Evolutionary conservation across 1,140 invertebrate genomes (phyloP).

Genomic region (Potamilus streckersoni): DNA sequence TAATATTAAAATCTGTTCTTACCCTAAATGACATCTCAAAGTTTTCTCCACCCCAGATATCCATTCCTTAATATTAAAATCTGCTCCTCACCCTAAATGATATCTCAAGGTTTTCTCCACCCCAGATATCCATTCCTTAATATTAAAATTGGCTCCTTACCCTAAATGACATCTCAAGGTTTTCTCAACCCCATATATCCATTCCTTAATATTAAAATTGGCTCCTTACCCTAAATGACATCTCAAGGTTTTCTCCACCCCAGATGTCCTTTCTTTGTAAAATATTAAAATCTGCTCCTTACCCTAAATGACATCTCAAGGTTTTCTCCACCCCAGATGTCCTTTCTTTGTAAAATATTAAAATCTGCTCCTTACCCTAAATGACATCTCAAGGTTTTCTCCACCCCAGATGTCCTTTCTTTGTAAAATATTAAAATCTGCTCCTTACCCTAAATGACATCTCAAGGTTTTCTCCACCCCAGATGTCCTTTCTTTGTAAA

Average conservation of each 20-base stretch:
- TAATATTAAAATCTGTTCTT: slow-evolving; percentile 68
- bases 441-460: slow-evolving; percentile 95
- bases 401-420: slow-evolving; percentile 99
- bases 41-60: slow-evolving; percentile 99
- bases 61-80: slow-evolving; percentile 83
- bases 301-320: slow-evolving; percentile 99
- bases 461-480: slow-evolving; percentile 99
- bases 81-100: slow-evolving; percentile 88
- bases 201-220: slow-evolving; percentile 78
- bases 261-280: slow-evolving; percentile 99
- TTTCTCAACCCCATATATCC: slow-evolving; percentile 99
- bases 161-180: slow-evolving; percentile 99
- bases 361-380: slow-evolving; percentile 80
- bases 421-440: slow-evolving; percentile 64
- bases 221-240: slow-evolving; percentile 93
- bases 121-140: slow-evolving; percentile 99
- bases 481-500: slow-evolving; percentile 96
- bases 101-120: slow-evolving; percentile 99
- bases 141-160: slow-evolving; percentile 72
- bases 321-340: slow-evolving; percentile 99
- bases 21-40: slow-evolving; percentile 99
- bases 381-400: slow-evolving; percentile 99
- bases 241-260: slow-evolving; percentile 99
- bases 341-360: slow-evolving; percentile 81
- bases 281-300: slow-evolving; percentile 58